Evolutionary conservation across 2,113 vertebrate genomes (phyloP), one percentile per base, ranked within the genome.

Genomic region (Cervus canadensis): DNA sequence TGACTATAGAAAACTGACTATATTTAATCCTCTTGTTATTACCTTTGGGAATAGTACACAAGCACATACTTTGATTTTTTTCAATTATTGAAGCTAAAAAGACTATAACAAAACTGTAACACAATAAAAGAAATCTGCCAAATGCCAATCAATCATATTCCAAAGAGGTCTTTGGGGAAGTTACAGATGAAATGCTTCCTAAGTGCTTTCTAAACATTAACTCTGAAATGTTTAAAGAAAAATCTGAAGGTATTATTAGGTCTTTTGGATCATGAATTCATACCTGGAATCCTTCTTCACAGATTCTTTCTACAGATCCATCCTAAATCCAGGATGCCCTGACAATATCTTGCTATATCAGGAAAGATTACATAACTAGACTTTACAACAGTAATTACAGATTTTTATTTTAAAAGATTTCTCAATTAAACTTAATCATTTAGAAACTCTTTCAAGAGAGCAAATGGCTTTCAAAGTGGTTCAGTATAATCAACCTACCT

Each of bases 1-100:
- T 85, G 57, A 95, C 43, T 95, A 50, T n/a, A 95, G 87, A 98
- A 97, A 97, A 94, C 43, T 87, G 52, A 94, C 43, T 95, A 64
- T 48, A 94, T 93, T 96, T 98, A 95, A 98, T 94, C 78, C n/a
- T 95, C 82, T 95, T 48, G 21, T 84, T 96, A 91, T 96, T 96
- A 88, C 74, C 85, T 97, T 92, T 94, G 87, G 84, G 95, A 97
- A 83, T 91, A 95, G 86, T 78, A 93, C 7, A 85, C 15, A 96
- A 95, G 19, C 89, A 48, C 90, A 94, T 94, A 85, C 33, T 96
- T 94, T 30, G 64, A 92, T 96, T 88, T 19, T 91, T 17, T 91
- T 91, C 83, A 84, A 93, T 90, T 89, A 48, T 23, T 89, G 33
- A 97, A 81, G 40, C n/a, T 76, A 60, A 97, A 96, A 96, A 90